Conservation (phyloP, 2,888 invertebrate genomes). For the Crepidodera aurea region DNA sequence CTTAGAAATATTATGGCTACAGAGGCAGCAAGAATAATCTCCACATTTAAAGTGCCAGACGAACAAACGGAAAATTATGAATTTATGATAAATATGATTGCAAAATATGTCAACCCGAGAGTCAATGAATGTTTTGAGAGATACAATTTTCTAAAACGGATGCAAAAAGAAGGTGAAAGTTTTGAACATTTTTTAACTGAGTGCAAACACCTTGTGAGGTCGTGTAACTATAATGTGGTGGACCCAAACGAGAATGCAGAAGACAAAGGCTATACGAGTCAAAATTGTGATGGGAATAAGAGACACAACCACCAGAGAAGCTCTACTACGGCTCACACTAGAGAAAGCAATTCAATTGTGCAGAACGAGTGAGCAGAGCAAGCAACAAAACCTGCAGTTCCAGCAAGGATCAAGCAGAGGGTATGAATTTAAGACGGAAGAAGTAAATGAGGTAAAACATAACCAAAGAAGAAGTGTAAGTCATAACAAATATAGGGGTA, state of each 20-base stretch:
- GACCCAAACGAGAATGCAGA: neutral
- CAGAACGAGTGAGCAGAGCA: neutral
- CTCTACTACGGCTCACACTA: neutral
- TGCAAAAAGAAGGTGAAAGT: neutral
- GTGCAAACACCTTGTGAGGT: neutral
- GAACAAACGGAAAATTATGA: neutral
- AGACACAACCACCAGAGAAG: neutral
- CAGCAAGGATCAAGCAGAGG: neutral
- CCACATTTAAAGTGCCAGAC: neutral
- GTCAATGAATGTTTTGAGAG: neutral
- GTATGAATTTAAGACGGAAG: neutral
- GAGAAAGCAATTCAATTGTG: neutral
- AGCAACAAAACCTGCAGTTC: neutral
- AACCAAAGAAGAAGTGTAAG: neutral
- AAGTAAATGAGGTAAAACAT: neutral
- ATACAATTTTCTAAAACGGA: neutral
- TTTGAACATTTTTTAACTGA: neutral
- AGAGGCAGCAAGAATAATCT: constrained; percentile 40
- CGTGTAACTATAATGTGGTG: neutral
- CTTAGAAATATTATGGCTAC: constrained; percentile 39
- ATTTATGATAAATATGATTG: neutral
- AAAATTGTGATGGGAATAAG: neutral
- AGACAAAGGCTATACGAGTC: neutral
- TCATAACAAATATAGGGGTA: neutral
- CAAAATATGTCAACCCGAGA: neutral